Evolutionary conservation across 2,797 vertebrate genomes (phyloP).

Genomic region (Rhodeus uyekii): DNA sequence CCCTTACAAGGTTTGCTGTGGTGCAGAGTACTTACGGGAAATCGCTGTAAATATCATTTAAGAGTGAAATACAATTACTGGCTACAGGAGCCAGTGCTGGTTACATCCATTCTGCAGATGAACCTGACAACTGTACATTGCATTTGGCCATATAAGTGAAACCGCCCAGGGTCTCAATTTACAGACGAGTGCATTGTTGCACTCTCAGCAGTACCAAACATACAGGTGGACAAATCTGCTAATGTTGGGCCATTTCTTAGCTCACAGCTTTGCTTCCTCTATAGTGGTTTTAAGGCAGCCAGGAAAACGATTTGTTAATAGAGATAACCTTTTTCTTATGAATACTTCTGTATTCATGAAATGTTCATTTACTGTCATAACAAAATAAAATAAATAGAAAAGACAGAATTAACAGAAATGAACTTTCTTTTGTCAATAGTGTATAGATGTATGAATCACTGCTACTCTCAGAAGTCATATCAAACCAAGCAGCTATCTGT

Average conservation of each 20-base stretch:
- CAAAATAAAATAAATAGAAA: neutral
- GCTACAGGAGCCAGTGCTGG: conserved; percentile 71
- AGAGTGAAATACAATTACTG: conserved; percentile 77
- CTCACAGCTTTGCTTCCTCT: neutral
- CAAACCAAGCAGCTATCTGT: neutral
- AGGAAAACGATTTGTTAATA: neutral
- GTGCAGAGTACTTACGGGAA: conserved; percentile 45
- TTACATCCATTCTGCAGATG: conserved; percentile 73
- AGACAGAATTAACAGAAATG: neutral
- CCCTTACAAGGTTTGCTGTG: conserved; percentile 44
- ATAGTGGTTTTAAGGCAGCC: neutral
- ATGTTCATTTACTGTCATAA: neutral
- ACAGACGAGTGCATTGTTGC: conserved; percentile 4
- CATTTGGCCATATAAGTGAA: conserved; percentile 54
- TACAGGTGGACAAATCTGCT: neutral
- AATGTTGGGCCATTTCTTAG: neutral
- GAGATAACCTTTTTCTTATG: neutral
- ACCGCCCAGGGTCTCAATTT: conserved; percentile 6
- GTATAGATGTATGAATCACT: neutral
- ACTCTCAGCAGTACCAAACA: conserved; percentile 19
- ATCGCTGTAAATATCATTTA: conserved; percentile 77
- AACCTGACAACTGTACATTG: conserved; percentile 64
- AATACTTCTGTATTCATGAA: conserved; percentile 12
- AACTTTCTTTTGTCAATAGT: neutral
- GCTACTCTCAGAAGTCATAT: neutral